phyloP scores from a whole-genome alignment of 2,888 invertebrate species.

The Argyra leucocephala region DNA sequence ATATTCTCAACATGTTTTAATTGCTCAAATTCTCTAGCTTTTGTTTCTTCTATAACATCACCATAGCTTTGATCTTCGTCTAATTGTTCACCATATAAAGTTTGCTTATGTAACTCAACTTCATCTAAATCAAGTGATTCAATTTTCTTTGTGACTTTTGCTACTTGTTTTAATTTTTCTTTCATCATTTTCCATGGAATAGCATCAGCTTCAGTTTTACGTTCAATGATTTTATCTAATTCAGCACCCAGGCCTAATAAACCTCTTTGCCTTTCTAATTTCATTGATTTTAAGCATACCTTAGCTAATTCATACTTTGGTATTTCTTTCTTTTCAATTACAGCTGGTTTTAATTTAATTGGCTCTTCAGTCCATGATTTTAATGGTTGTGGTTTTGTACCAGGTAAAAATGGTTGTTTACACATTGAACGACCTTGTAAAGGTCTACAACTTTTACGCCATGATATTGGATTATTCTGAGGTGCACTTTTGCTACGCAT shows the following conservation, averaged over 20 bases:
- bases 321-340: conserved; percentile 46
- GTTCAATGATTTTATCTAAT: conserved; percentile 38
- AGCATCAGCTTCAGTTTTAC: conserved; percentile 39
- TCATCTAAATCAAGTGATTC: conserved; percentile 43
- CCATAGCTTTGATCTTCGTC: conserved; percentile 30
- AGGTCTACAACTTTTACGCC: conserved; percentile 39
- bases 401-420: conserved; percentile 39
- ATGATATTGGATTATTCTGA: conserved; percentile 36
- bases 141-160: conserved; percentile 40
- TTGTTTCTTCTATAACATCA: conserved; percentile 39
- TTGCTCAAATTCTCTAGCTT: conserved; percentile 39
- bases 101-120: conserved; percentile 38
- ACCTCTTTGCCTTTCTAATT: conserved; percentile 43
- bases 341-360: conserved; percentile 51
- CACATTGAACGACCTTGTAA: conserved; percentile 46
- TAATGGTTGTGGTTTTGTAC: conserved; percentile 39
- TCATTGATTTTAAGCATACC: conserved; percentile 46
- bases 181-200: conserved; percentile 42
- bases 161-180: conserved; percentile 38
- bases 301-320: conserved; percentile 47
- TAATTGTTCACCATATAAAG: conserved; percentile 18
- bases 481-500: conserved; percentile 42
- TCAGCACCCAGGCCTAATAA: conserved; percentile 39
- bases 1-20: conserved; percentile 41
- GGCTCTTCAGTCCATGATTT: conserved; percentile 59